Conservation (phyloP, 2,113 vertebrate species). For the Tragulus kanchil region DNA sequence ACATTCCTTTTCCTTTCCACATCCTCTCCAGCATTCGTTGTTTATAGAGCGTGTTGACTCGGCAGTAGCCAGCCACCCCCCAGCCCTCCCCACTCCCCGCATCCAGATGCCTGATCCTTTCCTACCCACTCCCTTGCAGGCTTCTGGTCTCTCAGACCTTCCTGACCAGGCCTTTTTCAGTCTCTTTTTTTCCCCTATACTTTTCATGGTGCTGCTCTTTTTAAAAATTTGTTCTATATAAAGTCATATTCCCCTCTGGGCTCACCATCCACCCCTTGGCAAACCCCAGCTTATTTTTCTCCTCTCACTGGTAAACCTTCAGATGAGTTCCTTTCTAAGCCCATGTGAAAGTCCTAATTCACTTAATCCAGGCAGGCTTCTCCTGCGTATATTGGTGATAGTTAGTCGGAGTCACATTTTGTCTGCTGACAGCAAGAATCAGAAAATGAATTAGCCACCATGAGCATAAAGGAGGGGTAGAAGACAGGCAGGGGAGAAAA, state of each 20-base stretch:
- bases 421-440: neutral
- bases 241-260: neutral
- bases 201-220: neutral
- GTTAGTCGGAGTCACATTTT: neutral
- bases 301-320: neutral
- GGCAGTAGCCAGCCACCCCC: rapidly evolving
- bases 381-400: neutral
- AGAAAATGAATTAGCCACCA: constrained; percentile 17
- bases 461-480: neutral
- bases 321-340: neutral
- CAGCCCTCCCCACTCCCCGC: no score
- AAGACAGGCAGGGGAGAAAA: neutral
- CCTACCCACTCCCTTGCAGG: neutral
- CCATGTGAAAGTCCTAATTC: neutral
- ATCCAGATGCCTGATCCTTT: neutral
- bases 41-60: no score
- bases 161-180: neutral
- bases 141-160: neutral
- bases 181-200: neutral
- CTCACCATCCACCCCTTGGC: neutral
- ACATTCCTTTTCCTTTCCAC: no score
- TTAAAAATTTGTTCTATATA: neutral
- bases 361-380: neutral
- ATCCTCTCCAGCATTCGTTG: no score
- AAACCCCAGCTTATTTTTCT: neutral